These are phyloP conservation scores for Drosophila eohydei DNA, from an alignment of 2,888 invertebrate genomes.

Conservation along the genomic window DNA sequence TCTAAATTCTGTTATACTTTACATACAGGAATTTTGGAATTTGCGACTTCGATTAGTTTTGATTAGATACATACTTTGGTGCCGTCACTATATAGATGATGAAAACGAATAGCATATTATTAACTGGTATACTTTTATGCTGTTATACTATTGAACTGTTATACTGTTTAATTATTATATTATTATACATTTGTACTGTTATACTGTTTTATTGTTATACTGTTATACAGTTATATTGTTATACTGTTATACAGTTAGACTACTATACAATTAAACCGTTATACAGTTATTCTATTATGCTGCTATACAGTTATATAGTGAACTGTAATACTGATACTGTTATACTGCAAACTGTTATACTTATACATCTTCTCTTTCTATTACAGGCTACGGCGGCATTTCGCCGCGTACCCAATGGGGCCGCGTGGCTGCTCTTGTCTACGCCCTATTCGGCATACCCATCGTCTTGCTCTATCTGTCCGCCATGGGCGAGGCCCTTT, in stretches of 20 bases:
- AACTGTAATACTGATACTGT: background rate
- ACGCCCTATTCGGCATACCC: conserved; percentile 94
- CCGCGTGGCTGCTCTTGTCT: conserved; percentile 91
- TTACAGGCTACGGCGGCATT: conserved; percentile 93
- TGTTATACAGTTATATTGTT: conserved; percentile 12
- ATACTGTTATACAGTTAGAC: conserved; percentile 23
- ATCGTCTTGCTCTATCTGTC: conserved; percentile 94
- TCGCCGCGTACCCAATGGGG: conserved; percentile 93
- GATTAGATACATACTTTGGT: no score
- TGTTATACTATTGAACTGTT: background rate
- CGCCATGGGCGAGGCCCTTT: conserved; percentile 93
- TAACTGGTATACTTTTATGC: background rate
- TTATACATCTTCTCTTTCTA: background rate
- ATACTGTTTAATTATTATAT: background rate
- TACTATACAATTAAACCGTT: background rate
- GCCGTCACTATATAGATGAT: background rate
- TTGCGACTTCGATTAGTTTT: no score
- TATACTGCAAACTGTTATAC: conserved; percentile 15
- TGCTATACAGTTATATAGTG: background rate
- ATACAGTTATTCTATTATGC: background rate
- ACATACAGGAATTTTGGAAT: background rate
- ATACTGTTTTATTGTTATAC: background rate
- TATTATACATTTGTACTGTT: background rate
- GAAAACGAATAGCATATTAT: background rate
- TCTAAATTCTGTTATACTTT: conserved; percentile 4